Base-by-base conservation (phyloP, 2,113 vertebrate genomes). In the Ciconia maguari region DNA sequence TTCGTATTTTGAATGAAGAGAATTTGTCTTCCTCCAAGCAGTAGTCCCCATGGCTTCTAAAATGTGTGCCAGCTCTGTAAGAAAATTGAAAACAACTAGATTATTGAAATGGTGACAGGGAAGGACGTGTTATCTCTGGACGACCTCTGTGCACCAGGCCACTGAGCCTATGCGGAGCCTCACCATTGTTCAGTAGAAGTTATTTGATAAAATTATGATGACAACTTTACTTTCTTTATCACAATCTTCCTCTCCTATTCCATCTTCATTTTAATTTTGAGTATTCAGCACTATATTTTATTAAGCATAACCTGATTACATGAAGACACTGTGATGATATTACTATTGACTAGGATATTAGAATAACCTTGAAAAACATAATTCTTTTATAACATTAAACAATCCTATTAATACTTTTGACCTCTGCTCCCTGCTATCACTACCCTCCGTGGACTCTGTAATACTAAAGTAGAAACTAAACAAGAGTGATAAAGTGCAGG, bases 151-250 rank as follows among this genome's bases (percentile, higher is more conserved):
- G 96, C 86, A 80, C 79, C 60, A 89, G 91, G 51, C 44, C 83
- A 87, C 77, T 20, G 30, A 96, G 83, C 52, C 69, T 66, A 7
- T 11, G 49, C 60, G 65, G 18, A 91, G 48, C 18, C 15, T 85
- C 16, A 65, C 36, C 14, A 95, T 89, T 96, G 68, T 86, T 97
- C 57, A 34, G 32, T 7, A 94, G 61, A 94, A 97, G 76, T 89
- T 93, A 91, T 83, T 93, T 96, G 85, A 97, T 91, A 97, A 95
- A 97, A 96, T 95, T 92, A 96, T 91, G 58, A 96, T 96, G 93
- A 92, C 94, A 97, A 96, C 94, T 96, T 94, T 68, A 38, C 65
- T 77, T 97, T 97, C 70, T 94, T 96, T 82, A 93, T 96, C 80
- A 84, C 51, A 90, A 86, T 97, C 80, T 97, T 94, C 76, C 90